A percentile compares a stretch with the other conserved stretches of the same genome.
Evolutionary conservation across 1,140 invertebrate genomes (phyloP).

Genomic region (Diabrotica virgifera): DNA sequence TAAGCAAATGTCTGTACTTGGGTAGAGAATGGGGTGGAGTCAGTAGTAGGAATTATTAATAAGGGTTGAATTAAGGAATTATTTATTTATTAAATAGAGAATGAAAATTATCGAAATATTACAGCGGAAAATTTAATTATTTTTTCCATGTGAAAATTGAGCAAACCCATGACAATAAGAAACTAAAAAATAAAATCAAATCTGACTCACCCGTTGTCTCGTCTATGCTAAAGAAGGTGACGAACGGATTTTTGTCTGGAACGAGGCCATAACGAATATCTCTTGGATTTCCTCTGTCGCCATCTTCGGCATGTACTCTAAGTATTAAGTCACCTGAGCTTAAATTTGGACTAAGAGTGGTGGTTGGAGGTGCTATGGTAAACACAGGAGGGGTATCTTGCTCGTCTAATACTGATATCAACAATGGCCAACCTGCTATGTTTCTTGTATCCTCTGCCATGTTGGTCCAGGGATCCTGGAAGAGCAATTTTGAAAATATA

Average conservation of each 20-base stretch:
- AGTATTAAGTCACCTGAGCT: conserved; percentile 64
- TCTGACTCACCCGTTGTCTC: conserved; percentile 5
- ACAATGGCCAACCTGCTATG: conserved; percentile 74
- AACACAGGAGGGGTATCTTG: conserved; percentile 86
- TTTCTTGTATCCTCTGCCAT: conserved; percentile 77
- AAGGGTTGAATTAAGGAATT: no score
- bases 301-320: conserved; percentile 80
- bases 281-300: conserved; percentile 79
- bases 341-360: conserved; percentile 62
- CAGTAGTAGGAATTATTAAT: no score
- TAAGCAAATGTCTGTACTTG: no score
- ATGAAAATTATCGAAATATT: no score
- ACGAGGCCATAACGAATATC: conserved; percentile 79
- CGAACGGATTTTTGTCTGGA: conserved; percentile 56
- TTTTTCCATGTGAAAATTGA: no score
- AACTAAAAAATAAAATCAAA: no score
- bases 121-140: no score
- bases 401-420: conserved; percentile 78
- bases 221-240: conserved; percentile 6
- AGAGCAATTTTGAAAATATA: background rate
- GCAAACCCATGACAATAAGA: no score
- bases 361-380: conserved; percentile 74
- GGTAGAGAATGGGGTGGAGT: no score
- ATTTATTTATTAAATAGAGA: no score
- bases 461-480: conserved; percentile 80